Base-by-base conservation (phyloP, 2,888 invertebrate species). In the Pyrgus malvae region DNA sequence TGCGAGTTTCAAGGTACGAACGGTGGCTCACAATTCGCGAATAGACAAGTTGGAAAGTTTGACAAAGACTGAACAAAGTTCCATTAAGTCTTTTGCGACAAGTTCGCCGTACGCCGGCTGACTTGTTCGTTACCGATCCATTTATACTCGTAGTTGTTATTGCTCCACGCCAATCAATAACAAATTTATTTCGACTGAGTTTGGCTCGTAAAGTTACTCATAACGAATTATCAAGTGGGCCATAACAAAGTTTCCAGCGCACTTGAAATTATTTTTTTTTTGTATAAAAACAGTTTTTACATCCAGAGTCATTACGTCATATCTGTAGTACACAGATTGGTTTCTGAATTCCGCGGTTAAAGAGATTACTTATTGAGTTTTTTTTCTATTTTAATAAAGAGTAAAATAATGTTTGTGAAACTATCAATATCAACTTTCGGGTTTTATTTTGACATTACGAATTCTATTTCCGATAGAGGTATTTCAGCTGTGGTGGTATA, bases 41-140 rank as follows among this genome's bases (percentile, higher is more conserved):
- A 51, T 58, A 62, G 65, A 76, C 76, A 80, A 81, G 86, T 76
- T 65, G 79, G 80, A 78, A 83, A 88, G 84, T 86, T 78, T 80
- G 82, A 85, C 85, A 87, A 86, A 85, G 85, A 78, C 81, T 78
- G 76, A n/a, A 76, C 78, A 64, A 81, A 85, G 84, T 86, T 88
- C 87, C 88, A 89, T 89, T 86, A 88, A 89, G 87, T 88, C 89
- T 89, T 89, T 87, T 79, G 83, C 83, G 84, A 87, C 86, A 83
- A 85, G 78, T 86, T 80, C 70, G 62, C 62, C 78, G 76, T 77
- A 78, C 74, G 78, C 74, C 69, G 74, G 76, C 74, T 69, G 71
- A 68, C 72, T 59, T 54, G 57, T 16, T 51, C 54, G 53, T 60
- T 63, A 55, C 58, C 56, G 57, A 42, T 35, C 38, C 25, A 1